phyloP scores from a whole-genome alignment of 2,797 vertebrate genomes.

The Pelobates cultripes region DNA sequence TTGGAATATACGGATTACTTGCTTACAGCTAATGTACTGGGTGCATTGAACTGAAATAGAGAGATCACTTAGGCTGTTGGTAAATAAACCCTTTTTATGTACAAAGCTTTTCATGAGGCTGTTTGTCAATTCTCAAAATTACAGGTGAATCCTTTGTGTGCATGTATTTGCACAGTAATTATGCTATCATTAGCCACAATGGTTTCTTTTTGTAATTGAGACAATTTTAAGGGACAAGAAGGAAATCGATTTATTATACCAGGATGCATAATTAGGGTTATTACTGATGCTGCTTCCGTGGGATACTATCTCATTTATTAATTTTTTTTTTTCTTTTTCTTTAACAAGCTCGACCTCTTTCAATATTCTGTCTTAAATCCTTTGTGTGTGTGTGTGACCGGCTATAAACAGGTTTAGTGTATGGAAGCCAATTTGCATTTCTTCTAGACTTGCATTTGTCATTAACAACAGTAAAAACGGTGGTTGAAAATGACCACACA shows the following conservation, averaged over 20 bases:
- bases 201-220: slow-evolving; percentile 15
- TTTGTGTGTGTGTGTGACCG: not conserved
- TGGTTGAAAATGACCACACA: slow-evolving; percentile 22
- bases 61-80: not conserved
- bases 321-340: not conserved
- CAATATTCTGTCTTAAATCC: not conserved
- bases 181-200: slow-evolving; percentile 24
- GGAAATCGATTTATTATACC: slow-evolving; percentile 3
- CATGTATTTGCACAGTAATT: slow-evolving; percentile 10
- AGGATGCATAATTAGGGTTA: slow-evolving; percentile 14
- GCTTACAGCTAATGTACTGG: no score
- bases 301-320: not conserved
- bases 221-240: slow-evolving; percentile 10
- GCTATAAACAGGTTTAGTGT: not conserved
- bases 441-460: slow-evolving; percentile 14
- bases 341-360: not conserved
- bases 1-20: no score
- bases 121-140: not conserved
- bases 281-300: not conserved
- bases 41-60: not conserved
- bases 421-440: slow-evolving; percentile 1
- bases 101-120: not conserved
- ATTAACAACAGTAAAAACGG: not conserved
- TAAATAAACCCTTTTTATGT: not conserved
- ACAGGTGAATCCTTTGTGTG: slow-evolving; percentile 30